Evolutionary conservation across 1,140 invertebrate genomes (phyloP).

Genomic region (Ips nitidus): DNA sequence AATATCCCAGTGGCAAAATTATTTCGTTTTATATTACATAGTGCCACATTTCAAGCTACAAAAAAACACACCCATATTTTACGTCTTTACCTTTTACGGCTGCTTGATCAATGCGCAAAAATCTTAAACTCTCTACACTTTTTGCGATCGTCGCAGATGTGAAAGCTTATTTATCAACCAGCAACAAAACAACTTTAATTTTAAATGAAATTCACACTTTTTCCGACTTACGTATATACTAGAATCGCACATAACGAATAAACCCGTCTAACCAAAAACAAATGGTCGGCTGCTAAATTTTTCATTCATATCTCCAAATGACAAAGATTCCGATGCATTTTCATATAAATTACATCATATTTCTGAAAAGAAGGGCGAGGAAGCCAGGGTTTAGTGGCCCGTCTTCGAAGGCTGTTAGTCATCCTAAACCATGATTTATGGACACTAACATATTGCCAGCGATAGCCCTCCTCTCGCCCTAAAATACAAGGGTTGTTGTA

Average conservation of each 20-base stretch:
- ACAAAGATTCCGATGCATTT: conserved; percentile 66
- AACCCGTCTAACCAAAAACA: not conserved
- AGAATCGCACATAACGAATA: no score
- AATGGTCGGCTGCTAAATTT: conserved; percentile 52
- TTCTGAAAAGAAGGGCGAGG: conserved; percentile 58
- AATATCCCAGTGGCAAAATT: conserved; percentile 20
- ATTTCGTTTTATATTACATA: conserved; percentile 31
- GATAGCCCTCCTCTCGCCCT: conserved; percentile 34
- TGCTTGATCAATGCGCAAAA: conserved; percentile 17
- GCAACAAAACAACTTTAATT: not conserved
- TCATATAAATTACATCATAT: conserved; percentile 70
- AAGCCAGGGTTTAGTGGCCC: conserved; percentile 42
- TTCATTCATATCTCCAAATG: conserved; percentile 65
- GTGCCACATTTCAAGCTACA: conserved; percentile 25
- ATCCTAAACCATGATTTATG: conserved; percentile 54
- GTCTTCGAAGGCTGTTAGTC: conserved; percentile 52
- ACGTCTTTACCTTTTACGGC: conserved; percentile 16
- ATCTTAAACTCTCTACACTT: conserved; percentile 16
- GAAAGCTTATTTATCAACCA: not conserved
- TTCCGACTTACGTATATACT: no score
- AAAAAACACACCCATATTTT: conserved; percentile 14
- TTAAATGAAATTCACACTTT: no score
- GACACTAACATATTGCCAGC: conserved; percentile 52
- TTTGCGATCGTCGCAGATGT: not conserved
- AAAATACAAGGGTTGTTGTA: conserved; percentile 33